These are phyloP conservation scores for Nibea albiflora DNA, from an alignment of 2,113 vertebrate genomes.

Conservation along the genomic window DNA sequence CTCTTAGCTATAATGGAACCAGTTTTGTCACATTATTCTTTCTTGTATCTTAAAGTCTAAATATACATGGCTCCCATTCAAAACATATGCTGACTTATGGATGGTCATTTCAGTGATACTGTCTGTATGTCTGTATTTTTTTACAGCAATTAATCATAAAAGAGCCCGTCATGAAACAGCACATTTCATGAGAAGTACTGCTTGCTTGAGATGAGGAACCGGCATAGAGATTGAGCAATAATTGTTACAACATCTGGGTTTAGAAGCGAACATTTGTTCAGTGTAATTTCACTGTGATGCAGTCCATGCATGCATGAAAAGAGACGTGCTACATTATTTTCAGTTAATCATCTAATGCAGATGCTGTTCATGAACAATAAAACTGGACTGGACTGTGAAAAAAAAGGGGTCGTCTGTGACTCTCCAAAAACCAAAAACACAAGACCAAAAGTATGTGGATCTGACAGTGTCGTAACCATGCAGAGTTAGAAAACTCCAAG, in stretches of 20 bases:
- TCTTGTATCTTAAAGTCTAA: slow-evolving; percentile 23
- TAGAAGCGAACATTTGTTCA: slow-evolving; percentile 4
- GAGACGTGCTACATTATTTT: background rate
- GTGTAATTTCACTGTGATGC: background rate
- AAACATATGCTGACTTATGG: slow-evolving; percentile 30
- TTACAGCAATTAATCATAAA: slow-evolving; percentile 17
- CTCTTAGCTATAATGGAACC: slow-evolving; percentile 32
- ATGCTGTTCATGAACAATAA: background rate
- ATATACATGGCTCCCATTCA: slow-evolving; percentile 32
- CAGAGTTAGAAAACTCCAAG: background rate
- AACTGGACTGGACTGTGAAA: background rate
- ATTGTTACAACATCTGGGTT: slow-evolving; percentile 26
- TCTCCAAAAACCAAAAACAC: background rate
- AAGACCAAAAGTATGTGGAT: background rate
- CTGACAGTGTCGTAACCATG: background rate
- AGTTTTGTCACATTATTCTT: slow-evolving; percentile 39
- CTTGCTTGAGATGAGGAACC: background rate
- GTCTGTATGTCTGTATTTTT: slow-evolving; percentile 6
- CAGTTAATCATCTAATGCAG: background rate
- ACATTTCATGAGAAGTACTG: background rate
- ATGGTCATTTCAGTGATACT: slow-evolving; percentile 16
- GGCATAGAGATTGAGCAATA: background rate
- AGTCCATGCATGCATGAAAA: background rate
- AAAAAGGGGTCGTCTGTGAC: background rate
- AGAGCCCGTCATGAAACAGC: background rate